These are phyloP conservation scores for Standfussiana lucernea DNA, from an alignment of 2,888 invertebrate genomes.

Conservation along the genomic window DNA sequence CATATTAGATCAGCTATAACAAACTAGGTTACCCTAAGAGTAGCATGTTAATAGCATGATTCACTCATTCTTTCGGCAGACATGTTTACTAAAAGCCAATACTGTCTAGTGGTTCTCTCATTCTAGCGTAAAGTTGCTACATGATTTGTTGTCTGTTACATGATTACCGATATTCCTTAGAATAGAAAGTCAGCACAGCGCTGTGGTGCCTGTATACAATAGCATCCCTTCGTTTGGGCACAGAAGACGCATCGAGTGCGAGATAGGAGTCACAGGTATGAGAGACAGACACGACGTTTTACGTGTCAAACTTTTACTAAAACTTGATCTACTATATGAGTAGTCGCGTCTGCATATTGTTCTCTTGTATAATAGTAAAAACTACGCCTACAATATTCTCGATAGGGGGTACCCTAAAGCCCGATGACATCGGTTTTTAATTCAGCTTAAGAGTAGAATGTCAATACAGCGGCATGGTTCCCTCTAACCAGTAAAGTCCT, in stretches of 20 bases:
- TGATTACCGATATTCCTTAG: constrained; percentile 10
- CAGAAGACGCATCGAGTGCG: neutral
- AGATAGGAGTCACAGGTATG: neutral
- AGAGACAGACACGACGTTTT: neutral
- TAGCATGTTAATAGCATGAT: neutral
- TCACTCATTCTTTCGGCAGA: neutral
- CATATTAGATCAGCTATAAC: neutral
- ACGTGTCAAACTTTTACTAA: neutral
- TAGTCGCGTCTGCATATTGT: neutral
- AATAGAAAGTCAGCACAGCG: neutral
- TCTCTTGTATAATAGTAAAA: neutral
- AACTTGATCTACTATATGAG: neutral
- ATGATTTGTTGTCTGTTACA: neutral
- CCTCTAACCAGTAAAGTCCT: constrained; percentile 95
- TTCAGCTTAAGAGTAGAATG: constrained; percentile 95
- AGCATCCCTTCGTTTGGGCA: neutral
- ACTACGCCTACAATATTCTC: constrained; percentile 12
- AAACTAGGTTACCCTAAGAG: neutral
- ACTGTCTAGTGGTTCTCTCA: neutral
- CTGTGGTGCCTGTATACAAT: no score
- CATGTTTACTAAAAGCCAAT: neutral
- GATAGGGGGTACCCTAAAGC: constrained; percentile 6
- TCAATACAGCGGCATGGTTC: constrained; percentile 96
- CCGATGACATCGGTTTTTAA: constrained; percentile 22
- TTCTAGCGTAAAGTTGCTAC: neutral